A percentile compares a stretch with the other conserved stretches of the same genome.
These are phyloP conservation scores for Portunus trituberculatus DNA, from an alignment of 1,140 invertebrate genomes.

Conservation along the genomic window DNA sequence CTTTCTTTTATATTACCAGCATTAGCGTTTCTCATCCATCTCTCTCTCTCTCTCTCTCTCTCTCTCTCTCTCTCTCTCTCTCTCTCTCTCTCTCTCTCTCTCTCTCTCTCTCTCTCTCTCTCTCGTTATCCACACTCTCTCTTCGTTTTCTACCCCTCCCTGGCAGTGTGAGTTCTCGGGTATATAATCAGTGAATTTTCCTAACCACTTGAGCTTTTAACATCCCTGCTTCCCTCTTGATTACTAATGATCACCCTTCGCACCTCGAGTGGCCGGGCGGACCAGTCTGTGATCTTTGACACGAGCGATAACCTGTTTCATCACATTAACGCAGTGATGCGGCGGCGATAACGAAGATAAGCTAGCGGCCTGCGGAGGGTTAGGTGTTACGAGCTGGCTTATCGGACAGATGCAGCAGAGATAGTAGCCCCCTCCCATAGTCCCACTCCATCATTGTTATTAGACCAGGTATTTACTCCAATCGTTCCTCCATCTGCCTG, in stretches of 20 bases:
- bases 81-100: too few species aligned
- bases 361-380: background rate
- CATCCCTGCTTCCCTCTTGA: background rate
- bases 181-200: constrained; percentile 24
- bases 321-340: constrained; percentile 44
- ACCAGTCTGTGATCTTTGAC: constrained; percentile 30
- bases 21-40: background rate
- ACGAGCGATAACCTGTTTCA: constrained; percentile 50
- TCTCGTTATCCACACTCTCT: too few species aligned
- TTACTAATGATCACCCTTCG: constrained; percentile 33
- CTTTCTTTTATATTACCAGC: background rate
- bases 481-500: constrained; percentile 44
- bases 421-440: constrained; percentile 2
- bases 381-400: background rate
- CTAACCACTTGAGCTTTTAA: constrained; percentile 12
- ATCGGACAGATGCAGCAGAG: constrained; percentile 33
- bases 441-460: constrained; percentile 53
- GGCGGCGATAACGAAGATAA: constrained; percentile 30
- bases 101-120: too few species aligned
- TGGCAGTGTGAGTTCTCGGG: background rate
- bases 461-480: constrained; percentile 41
- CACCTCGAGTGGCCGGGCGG: background rate
- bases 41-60: constrained; percentile 20
- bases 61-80: constrained; percentile 4
- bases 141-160: background rate